Base-by-base conservation (phyloP, 1,140 invertebrate species). In the Thalassaphorura encarpata region DNA sequence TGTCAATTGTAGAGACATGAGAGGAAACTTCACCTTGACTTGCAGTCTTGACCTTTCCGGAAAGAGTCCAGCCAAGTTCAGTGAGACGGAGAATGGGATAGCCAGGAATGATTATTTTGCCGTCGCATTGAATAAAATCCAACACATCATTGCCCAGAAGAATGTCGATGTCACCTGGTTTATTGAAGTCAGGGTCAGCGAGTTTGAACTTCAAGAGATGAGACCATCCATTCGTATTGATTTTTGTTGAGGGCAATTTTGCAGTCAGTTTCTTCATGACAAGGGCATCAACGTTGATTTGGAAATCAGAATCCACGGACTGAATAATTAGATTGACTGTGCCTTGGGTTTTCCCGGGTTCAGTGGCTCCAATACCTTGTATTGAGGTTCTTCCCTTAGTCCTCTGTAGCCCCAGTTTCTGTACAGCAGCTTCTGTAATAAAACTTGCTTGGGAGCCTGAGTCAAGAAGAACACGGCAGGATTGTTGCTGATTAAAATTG, bases 21-120 rank as follows among this genome's bases (percentile, higher is more conserved):
- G 33, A 24, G 24, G 39, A 16, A 29, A 4, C 2, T 2, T 18
- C 2, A 8, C 11, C 16, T 0, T 13, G 8, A 26, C 26, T 33
- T 13, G 16, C 23, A 19, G 40, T 5, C 15, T 62, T 56, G 46
- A 68, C 62, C 5, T 15, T 3, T 3, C 48, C 48, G 3, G 29
- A 21, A 13, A 50, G 13, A 13, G 33, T 18, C 48, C 48, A 50
- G 5, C 48, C 48, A 21, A 50, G 33, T 13, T 29, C 15, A 8
- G 48, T 18, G 3, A 3, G 3, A 6, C 4, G 4, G 5, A 24
- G 16, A 23, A 29, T 31, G 6, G 45, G 45, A 3, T 28, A 5
- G 11, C n/a, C n/a, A 8, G 15, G 27, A 29, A 31, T 18, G 3
- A 49, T 15, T 49, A 13, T 16, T 18, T 15, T 33, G 8, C 33